Percentiles rank a stretch among this genome's conserved stretches.
Conservation (phyloP, 2,888 invertebrate species). For the Tromatobia lineatoria region DNA sequence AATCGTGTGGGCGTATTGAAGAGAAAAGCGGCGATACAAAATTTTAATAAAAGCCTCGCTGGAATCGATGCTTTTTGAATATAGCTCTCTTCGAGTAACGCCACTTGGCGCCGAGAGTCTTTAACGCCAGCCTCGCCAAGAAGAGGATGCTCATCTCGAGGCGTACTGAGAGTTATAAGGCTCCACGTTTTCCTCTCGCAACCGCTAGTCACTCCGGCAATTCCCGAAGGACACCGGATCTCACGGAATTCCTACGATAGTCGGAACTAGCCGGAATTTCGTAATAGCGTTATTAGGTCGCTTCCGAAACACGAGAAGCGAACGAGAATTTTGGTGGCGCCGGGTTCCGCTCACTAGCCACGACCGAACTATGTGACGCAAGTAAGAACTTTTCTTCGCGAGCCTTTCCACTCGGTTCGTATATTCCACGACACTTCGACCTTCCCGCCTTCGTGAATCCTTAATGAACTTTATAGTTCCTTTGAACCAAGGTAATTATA, state of each 20-base stretch:
- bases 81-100: slow-evolving; percentile 75
- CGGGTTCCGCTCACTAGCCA: background rate
- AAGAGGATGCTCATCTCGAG: slow-evolving; percentile 78
- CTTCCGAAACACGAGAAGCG: background rate
- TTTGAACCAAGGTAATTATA: background rate
- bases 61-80: slow-evolving; percentile 78
- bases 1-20: background rate
- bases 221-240: background rate
- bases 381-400: background rate
- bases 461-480: slow-evolving; percentile 55
- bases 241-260: background rate
- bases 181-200: slow-evolving; percentile 2
- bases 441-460: slow-evolving; percentile 50
- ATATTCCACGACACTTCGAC: slow-evolving; percentile 44
- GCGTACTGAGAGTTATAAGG: background rate
- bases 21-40: background rate
- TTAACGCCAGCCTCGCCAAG: slow-evolving; percentile 76
- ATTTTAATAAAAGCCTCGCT: slow-evolving; percentile 78
- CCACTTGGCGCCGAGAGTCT: slow-evolving; percentile 76
- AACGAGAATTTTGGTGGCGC: background rate
- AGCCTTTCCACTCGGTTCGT: background rate
- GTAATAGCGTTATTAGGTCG: background rate
- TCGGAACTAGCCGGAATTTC: background rate
- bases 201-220: background rate
- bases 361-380: slow-evolving; percentile 8